Base-by-base conservation (phyloP, 2,797 vertebrate genomes). In the Acomys russatus region DNA sequence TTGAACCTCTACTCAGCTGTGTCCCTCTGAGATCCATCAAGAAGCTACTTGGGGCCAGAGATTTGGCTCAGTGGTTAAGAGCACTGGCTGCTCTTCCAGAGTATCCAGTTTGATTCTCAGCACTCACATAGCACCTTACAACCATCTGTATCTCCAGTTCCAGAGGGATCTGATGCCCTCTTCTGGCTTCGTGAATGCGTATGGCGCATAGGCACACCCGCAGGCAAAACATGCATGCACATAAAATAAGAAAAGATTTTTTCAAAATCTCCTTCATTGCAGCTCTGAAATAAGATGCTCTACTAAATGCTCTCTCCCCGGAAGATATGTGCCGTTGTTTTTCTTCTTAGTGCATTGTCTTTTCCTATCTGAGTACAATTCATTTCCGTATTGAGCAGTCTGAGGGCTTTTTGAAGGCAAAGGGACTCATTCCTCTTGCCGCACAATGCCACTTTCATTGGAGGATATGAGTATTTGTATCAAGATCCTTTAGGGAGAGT, bases 291-390 rank as follows among this genome's bases (percentile, higher is more conserved):
- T 44, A 3, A 25, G 49, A 38, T 49, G 88, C 79, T 20, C 33
- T 88, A 30, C 33, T 92, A 33, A n/a, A 59, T 64, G 2, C 11
- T 71, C 14, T 78, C 4, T 70, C n/a, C 28, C 18, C 4, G 49
- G 63, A 76, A 18, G 25, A 49, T 77, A 74, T 88, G 10, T 93
- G 77, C 78, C 54, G 68, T 33, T 93, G 20, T 8, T 78, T 63
- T 20, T 85, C 17, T 9, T 86, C 22, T 80, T 88, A 76, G 86
- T 86, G 91, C 17, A 61, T 44, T 93, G 93, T 95, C 23, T 93
- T 91, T 80, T 79, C 22, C 35, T 23, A 22, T 9, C 51, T 17
- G 3, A 1, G 87, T 82, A n/a, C 74, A 14, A 73, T n/a, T 68
- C 20, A 68, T 93, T 88, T 80, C 38, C 71, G 33, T 68, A 35